These are phyloP conservation scores for Spinibarbus caldwelli DNA, from an alignment of 2,797 vertebrate genomes.

Conservation along the genomic window DNA sequence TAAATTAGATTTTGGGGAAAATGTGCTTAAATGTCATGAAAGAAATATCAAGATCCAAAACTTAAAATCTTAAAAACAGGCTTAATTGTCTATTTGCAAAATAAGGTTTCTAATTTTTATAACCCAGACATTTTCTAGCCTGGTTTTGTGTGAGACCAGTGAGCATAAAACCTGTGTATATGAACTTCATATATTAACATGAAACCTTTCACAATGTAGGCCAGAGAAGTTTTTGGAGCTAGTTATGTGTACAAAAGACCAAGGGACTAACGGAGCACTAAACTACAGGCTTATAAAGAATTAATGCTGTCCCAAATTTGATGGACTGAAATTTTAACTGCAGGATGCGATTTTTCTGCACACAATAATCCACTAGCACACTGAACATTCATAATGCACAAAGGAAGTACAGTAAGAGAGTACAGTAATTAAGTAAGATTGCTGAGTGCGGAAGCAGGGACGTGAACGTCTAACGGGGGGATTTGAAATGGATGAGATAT, in stretches of 20 bases:
- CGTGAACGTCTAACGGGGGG: conserved; percentile 29
- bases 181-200: background rate
- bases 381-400: conserved; percentile 35
- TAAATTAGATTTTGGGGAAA: no score
- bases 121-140: background rate
- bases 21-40: no score
- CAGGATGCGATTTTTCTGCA: conserved; percentile 21
- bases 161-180: background rate
- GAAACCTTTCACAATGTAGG: conserved; percentile 29
- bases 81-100: background rate
- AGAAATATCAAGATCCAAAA: background rate
- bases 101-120: background rate
- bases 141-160: background rate
- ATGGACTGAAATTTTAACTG: conserved; percentile 31
- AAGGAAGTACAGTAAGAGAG: conserved; percentile 30
- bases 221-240: conserved; percentile 23
- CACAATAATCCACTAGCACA: conserved; percentile 25
- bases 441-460: conserved; percentile 39
- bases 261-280: background rate
- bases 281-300: conserved; percentile 38
- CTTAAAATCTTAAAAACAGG: background rate
- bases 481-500: conserved; percentile 49
- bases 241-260: conserved; percentile 37
- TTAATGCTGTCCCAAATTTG: conserved; percentile 37
- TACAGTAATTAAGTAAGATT: conserved; percentile 48